Percentiles rank a stretch among this genome's conserved stretches.
Conservation (phyloP, 2,113 vertebrate species). For the Aspidoscelis tigris region DNA sequence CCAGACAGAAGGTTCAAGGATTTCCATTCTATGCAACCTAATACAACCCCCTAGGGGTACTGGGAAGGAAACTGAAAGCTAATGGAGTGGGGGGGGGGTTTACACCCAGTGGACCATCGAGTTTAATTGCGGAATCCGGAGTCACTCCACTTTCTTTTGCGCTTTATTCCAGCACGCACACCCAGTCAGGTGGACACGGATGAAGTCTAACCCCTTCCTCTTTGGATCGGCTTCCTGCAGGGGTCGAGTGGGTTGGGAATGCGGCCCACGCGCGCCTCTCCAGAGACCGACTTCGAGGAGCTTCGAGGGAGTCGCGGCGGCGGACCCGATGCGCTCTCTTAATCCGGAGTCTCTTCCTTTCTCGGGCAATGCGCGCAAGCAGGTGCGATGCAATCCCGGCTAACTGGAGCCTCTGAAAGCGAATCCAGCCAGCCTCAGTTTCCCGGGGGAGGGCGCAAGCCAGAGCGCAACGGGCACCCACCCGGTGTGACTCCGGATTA, state of each 20-base stretch:
- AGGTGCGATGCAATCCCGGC: background rate
- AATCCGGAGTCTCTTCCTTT: background rate
- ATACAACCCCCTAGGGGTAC: too few species aligned
- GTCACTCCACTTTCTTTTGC: background rate
- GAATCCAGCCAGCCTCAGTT: too few species aligned
- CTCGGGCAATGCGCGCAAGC: background rate
- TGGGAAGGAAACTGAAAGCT: too few species aligned
- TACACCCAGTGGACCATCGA: too few species aligned
- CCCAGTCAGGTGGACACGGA: too few species aligned
- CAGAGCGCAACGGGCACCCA: background rate
- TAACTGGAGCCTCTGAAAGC: background rate
- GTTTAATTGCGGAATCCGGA: background rate
- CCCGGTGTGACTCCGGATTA: background rate
- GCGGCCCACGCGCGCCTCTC: background rate
- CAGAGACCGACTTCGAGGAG: background rate
- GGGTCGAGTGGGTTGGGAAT: background rate
- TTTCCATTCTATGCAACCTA: too few species aligned
- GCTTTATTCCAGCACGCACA: too few species aligned
- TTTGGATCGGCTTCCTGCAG: background rate
- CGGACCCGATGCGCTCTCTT: too few species aligned
- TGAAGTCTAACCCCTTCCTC: background rate
- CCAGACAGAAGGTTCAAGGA: too few species aligned
- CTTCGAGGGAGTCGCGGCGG: background rate
- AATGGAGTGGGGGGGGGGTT: too few species aligned
- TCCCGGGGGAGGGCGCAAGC: background rate